Percentiles rank a stretch among this genome's conserved stretches.
Evolutionary conservation across 2,113 vertebrate species (phyloP).

Genomic region (Python bivittatus): DNA sequence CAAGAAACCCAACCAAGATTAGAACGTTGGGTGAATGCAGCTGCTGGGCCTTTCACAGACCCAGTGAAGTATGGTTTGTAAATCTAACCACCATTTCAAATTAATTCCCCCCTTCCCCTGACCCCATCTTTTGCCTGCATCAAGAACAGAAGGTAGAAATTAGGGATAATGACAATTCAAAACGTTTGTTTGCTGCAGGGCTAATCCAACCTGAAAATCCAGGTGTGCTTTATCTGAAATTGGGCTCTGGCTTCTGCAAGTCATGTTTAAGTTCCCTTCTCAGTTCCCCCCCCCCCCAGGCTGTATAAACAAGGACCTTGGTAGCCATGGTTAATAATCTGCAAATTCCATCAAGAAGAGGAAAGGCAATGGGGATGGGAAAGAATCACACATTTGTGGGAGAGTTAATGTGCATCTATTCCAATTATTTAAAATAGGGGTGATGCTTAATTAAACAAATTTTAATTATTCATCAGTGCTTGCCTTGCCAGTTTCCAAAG

Average conservation of each 20-base stretch:
- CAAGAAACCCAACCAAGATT: not conserved
- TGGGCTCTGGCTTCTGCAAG: not conserved
- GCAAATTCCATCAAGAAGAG: slow-evolving; percentile 32
- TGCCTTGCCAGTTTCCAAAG: not conserved
- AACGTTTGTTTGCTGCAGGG: not conserved
- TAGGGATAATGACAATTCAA: too few species aligned
- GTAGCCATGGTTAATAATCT: slow-evolving; percentile 69
- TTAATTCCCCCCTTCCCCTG: too few species aligned
- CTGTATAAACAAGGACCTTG: slow-evolving; percentile 55
- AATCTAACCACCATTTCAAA: too few species aligned
- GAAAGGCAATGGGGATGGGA: slow-evolving; percentile 37
- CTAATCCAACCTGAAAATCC: slow-evolving; percentile 14
- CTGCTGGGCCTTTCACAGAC: not conserved
- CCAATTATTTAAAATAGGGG: not conserved
- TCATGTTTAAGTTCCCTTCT: slow-evolving; percentile 40
- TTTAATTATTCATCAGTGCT: not conserved
- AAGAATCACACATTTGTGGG: not conserved
- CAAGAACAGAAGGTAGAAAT: too few species aligned
- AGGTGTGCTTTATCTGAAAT: slow-evolving; percentile 55
- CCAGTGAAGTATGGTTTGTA: not conserved
- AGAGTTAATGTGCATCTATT: not conserved
- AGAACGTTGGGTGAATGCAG: not conserved
- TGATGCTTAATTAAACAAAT: not conserved
- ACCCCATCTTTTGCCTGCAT: not conserved
- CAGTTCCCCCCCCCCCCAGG: not conserved